Base-by-base conservation (phyloP, 2,797 vertebrate species). In the Silurus lanzhouensis region DNA sequence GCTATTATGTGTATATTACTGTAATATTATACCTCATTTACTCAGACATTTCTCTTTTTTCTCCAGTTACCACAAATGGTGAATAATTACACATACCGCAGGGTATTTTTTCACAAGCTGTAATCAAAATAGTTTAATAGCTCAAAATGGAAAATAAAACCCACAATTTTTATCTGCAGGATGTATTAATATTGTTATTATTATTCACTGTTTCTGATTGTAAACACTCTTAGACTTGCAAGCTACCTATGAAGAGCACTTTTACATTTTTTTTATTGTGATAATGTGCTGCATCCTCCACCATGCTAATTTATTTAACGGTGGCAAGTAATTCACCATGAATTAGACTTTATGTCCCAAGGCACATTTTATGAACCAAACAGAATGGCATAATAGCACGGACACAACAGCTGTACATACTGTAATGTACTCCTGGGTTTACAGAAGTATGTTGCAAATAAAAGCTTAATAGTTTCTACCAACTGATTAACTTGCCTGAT, bases 1-100 rank as follows among this genome's bases (percentile, higher is more conserved):
- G 93, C 93, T 94, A 96, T 96, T 96, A 93, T 95, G 93, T 95
- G 97, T 97, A 96, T 95, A 95, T 96, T 96, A 96, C 93, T 95
- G 91, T 92, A 94, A 94, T 71, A 46, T 70, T 44, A 71, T 22
- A 20, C 19, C 63, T 66, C 22, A 5, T 66, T 66, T 27, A 64
- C 14, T 66, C 63, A 64, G 8, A 25, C n/a, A 25, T 63, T 25
- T 66, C 19, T 20, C 3, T 20, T 70, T 70, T 70, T 70, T 46
- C 25, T 68, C 17, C 20, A 71, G 68, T 67, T 67, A 31, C 67
- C 67, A 68, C 6, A 38, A 68, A 38, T 68, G 7, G 14, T 31
- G 27, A 68, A 68, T 27, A 68, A 9, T 68, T 2, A 38, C 15
- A 17, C 17, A 3, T 31, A 68, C 66, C 27, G 48, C 48, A 68